phyloP scores from a whole-genome alignment of 2,888 invertebrate genomes.

The Erynnis tages region DNA sequence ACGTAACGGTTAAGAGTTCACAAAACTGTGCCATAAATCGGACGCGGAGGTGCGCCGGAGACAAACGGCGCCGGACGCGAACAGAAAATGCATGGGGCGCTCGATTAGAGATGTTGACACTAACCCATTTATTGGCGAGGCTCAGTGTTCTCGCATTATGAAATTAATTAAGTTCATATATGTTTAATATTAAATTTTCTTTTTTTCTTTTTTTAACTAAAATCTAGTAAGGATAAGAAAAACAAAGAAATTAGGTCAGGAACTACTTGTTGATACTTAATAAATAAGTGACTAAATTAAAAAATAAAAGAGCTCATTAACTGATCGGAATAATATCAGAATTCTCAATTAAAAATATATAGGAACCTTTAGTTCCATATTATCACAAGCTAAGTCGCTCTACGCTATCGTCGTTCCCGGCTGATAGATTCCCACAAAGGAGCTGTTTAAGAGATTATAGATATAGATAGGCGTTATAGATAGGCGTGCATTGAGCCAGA shows the following conservation, averaged over 20 bases:
- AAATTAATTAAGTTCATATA: too few species aligned
- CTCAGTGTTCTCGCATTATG: too few species aligned
- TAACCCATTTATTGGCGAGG: too few species aligned
- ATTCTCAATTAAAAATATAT: not conserved
- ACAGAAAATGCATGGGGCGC: constrained; percentile 40
- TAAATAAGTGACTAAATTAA: not conserved
- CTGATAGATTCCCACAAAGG: constrained; percentile 53
- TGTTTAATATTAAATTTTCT: too few species aligned
- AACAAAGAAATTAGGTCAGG: too few species aligned
- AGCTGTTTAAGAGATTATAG: constrained; percentile 61
- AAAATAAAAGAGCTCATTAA: too few species aligned
- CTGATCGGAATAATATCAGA: too few species aligned
- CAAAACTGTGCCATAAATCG: constrained; percentile 81
- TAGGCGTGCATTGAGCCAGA: constrained; percentile 41
- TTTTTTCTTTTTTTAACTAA: too few species aligned
- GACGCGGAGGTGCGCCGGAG: constrained; percentile 79
- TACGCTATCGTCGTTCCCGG: constrained; percentile 35
- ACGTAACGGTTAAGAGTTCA: constrained; percentile 82
- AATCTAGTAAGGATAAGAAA: too few species aligned
- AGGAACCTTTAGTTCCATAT: not conserved
- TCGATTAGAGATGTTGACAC: too few species aligned
- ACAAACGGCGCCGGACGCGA: constrained; percentile 72
- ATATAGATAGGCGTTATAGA: constrained; percentile 44
- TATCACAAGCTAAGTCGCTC: constrained; percentile 31
- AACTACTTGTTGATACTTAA: too few species aligned